Evolutionary conservation across 1,140 invertebrate genomes (phyloP).

Genomic region (Pogonomyrmex barbatus): DNA sequence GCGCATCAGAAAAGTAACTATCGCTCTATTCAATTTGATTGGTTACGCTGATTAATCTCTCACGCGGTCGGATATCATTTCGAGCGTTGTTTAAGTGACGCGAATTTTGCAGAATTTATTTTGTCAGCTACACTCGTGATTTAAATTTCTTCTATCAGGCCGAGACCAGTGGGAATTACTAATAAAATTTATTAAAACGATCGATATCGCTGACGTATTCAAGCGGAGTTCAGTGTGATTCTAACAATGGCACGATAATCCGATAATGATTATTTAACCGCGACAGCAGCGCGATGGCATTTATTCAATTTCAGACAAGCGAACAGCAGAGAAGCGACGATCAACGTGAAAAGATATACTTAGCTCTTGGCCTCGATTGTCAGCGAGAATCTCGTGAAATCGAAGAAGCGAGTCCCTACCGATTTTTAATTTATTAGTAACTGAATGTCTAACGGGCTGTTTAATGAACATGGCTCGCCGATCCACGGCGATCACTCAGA

Average conservation of each 20-base stretch:
- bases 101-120: slow-evolving; percentile 6
- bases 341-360: slow-evolving; percentile 64
- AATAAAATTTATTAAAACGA: slow-evolving; percentile 46
- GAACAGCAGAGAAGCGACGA: slow-evolving; percentile 18
- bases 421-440: slow-evolving; percentile 48
- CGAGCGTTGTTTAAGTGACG: not conserved
- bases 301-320: slow-evolving; percentile 57
- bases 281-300: slow-evolving; percentile 39
- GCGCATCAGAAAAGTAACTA: not conserved
- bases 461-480: not conserved
- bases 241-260: slow-evolving; percentile 58
- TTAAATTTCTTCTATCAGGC: not conserved
- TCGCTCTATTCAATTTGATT: not conserved
- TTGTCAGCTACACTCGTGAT: not conserved
- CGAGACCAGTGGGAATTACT: slow-evolving; percentile 25
- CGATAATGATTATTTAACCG: slow-evolving; percentile 61
- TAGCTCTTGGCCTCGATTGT: slow-evolving; percentile 55
- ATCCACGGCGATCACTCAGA: not conserved
- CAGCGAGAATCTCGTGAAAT: slow-evolving; percentile 43
- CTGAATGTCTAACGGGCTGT: slow-evolving; percentile 34
- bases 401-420: slow-evolving; percentile 4
- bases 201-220: slow-evolving; percentile 48
- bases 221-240: slow-evolving; percentile 29
- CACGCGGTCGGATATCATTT: not conserved
- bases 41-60: not conserved